Evolutionary conservation across 2,113 vertebrate species (phyloP), one percentile per base, ranked within the genome.

Genomic region (Gymnorhina tibicen): DNA sequence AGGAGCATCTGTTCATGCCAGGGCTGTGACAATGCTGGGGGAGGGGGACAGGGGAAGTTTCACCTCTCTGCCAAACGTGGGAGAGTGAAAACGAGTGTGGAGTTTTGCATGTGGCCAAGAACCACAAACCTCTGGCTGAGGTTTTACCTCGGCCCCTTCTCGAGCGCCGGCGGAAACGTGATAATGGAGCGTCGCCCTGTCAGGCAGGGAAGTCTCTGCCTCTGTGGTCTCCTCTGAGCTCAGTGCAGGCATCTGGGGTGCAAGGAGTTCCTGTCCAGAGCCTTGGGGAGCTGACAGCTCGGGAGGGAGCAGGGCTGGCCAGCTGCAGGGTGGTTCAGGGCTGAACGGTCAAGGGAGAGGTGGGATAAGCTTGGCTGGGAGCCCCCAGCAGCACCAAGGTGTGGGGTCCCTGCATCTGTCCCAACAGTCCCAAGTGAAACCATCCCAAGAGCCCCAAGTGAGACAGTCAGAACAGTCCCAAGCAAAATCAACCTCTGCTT

Each of bases 91-190:
- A 85, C 2, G 8, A 94, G 77, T 46, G 16, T 9, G 0, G 73
- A 89, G 85, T 58, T 96, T 92, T 93, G 95, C 77, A 91, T 88
- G 60, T 76, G 91, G 94, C 87, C 53, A 49, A 70, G 88, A 90
- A 86, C 93, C 92, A 0, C 94, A 93, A 88, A 93, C 86, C 95
- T 93, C 90, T 74, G 85, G 75, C 78, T 79, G 86, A 79, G 95
- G 69, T 88, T 94, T 96, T 58, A 75, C 58, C 85, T 89, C 7
- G 11, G 50, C 58, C 39, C 87, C 74, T 73, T 78, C 60, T 80
- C 3, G 39, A 78, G 83, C 27, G 0, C 7, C 12, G 53, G 39
- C 4, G 6, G 93, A 91, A 91, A 49, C 3, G 9, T 6, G 3
- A 21, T 11, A 15, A 30, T 0, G 17, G 42, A 78, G 50, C n/a